Conservation (phyloP, 1,140 invertebrate genomes). For the Leptinotarsa undecemlineata region DNA sequence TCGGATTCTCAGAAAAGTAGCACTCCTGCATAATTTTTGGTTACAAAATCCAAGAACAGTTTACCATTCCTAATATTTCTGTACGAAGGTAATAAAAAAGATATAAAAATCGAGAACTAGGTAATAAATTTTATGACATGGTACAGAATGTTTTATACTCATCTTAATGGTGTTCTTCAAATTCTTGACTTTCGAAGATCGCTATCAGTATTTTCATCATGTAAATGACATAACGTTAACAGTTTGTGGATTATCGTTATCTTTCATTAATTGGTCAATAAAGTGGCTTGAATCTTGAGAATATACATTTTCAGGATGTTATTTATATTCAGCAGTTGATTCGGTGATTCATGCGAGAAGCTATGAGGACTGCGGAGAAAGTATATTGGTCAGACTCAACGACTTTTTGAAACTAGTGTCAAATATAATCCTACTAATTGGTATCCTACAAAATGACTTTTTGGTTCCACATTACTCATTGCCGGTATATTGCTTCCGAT, state of each 20-base stretch:
- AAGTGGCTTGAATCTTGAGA: background rate
- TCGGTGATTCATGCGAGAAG: too few species aligned
- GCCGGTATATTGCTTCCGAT: too few species aligned
- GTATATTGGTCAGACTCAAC: too few species aligned
- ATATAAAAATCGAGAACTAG: conserved; percentile 12
- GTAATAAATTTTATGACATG: conserved; percentile 7
- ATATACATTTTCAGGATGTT: too few species aligned
- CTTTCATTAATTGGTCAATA: background rate
- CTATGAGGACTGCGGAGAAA: too few species aligned
- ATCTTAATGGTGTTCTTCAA: conserved; percentile 1
- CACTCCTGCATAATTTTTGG: background rate
- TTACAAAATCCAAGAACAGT: conserved; percentile 1
- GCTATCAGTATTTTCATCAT: conserved; percentile 6
- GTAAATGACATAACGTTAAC: conserved; percentile 1
- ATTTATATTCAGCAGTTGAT: too few species aligned
- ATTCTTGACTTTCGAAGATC: background rate
- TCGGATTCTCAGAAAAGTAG: background rate
- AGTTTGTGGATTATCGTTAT: background rate
- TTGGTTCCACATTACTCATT: too few species aligned
- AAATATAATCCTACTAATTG: too few species aligned
- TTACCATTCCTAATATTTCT: conserved; percentile 4
- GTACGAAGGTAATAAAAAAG: conserved; percentile 12
- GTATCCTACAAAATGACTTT: too few species aligned
- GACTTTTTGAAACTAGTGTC: too few species aligned
- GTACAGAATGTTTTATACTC: conserved; percentile 14